Conservation (phyloP, 1,140 invertebrate species). For the Drosophila ogumai region DNA sequence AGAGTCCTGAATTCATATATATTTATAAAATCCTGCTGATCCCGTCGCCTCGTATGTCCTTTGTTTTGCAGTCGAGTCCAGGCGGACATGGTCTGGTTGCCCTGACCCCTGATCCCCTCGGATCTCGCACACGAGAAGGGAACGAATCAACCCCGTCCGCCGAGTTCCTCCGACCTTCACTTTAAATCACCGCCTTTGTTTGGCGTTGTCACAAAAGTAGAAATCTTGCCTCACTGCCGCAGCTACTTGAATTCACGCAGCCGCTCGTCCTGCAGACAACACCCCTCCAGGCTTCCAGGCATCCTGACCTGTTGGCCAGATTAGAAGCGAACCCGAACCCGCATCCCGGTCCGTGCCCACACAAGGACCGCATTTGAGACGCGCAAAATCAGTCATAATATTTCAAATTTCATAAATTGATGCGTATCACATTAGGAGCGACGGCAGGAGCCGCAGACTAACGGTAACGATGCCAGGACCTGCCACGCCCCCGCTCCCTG, state of each 20-base stretch:
- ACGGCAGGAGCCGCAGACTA: conserved; percentile 57
- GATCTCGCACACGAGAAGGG: background rate
- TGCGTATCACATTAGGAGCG: conserved; percentile 76
- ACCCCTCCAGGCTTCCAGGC: background rate
- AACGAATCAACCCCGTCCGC: conserved; percentile 31
- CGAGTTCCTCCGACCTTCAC: conserved; percentile 39
- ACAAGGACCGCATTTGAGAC: conserved; percentile 38
- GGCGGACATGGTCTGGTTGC: conserved; percentile 5
- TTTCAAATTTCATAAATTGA: conserved; percentile 83
- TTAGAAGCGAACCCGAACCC: conserved; percentile 27
- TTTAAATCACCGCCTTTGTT: conserved; percentile 52
- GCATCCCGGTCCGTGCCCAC: conserved; percentile 10
- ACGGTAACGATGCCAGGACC: conserved; percentile 47
- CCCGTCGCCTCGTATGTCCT: background rate
- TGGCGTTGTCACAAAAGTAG: conserved; percentile 58
- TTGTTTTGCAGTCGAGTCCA: conserved; percentile 17
- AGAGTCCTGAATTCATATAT: conserved; percentile 11
- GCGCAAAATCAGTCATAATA: conserved; percentile 79
- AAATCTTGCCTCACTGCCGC: conserved; percentile 55
- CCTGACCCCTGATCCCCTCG: conserved; percentile 15
- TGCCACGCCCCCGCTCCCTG: background rate
- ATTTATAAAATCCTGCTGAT: conserved; percentile 7
- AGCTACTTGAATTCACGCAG: conserved; percentile 57
- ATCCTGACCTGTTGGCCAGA: conserved; percentile 49
- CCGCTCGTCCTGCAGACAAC: conserved; percentile 19